Percentiles rank a stretch among this genome's conserved stretches.
Conservation (phyloP, 2,113 vertebrate species). For the Saguinus midas region DNA sequence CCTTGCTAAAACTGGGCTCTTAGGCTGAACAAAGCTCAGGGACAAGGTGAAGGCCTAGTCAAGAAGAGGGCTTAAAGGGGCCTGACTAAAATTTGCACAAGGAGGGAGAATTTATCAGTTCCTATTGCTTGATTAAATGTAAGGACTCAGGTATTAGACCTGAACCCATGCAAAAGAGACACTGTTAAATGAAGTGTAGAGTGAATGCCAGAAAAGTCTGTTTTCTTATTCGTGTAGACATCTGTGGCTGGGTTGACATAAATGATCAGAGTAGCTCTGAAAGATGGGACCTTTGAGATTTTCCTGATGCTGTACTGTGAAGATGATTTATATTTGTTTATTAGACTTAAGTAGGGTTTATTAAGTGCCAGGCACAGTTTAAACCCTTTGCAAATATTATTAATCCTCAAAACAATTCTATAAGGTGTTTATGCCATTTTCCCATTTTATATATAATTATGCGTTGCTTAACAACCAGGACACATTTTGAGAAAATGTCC, state of each 20-base stretch:
- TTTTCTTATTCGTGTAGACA: background rate
- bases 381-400: slow-evolving; percentile 1
- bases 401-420: background rate
- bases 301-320: background rate
- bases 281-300: background rate
- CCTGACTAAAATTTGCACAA: background rate
- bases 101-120: background rate
- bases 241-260: background rate
- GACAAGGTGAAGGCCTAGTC: background rate
- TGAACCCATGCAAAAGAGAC: background rate
- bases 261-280: background rate
- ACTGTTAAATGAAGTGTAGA: background rate
- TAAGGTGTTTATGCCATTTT: background rate
- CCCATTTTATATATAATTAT: background rate
- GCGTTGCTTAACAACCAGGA: background rate
- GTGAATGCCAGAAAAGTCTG: background rate
- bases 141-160: background rate
- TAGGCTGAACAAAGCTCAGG: background rate
- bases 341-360: background rate
- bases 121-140: background rate
- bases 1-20: background rate
- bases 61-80: background rate
- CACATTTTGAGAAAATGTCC: background rate
- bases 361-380: background rate
- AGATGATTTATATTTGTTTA: background rate